Evolutionary conservation across 1,140 invertebrate species (phyloP).

Genomic region (Penaeus japonicus): DNA sequence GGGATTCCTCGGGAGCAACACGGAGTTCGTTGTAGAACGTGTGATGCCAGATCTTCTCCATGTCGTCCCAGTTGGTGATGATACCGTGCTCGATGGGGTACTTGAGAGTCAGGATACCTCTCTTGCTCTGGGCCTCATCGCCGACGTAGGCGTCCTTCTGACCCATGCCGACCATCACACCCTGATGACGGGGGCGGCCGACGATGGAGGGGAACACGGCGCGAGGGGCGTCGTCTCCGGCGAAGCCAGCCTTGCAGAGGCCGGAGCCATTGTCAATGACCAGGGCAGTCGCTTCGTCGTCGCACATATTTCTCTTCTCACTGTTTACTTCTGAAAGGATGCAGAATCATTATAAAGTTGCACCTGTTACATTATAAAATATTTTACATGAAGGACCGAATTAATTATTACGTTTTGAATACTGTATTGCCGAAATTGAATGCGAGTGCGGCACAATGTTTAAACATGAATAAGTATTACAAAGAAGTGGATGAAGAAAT

Average conservation of each 20-base stretch:
- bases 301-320: no score
- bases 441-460: no score
- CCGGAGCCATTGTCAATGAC: neutral
- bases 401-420: no score
- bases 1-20: constrained; percentile 92
- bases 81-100: constrained; percentile 61
- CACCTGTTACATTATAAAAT: no score
- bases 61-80: constrained; percentile 69
- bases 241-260: neutral
- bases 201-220: constrained; percentile 9
- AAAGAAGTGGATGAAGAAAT: no score
- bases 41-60: constrained; percentile 97
- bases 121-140: constrained; percentile 69
- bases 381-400: no score
- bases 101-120: constrained; percentile 64
- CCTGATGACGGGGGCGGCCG: constrained; percentile 82
- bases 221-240: neutral
- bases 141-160: constrained; percentile 92
- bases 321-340: no score
- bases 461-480: no score
- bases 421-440: no score
- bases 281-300: no score
- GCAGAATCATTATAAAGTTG: no score
- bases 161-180: constrained; percentile 97
- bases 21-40: constrained; percentile 95